phyloP scores from a whole-genome alignment of 2,113 vertebrate species.

The Neodontobutis hainanensis region DNA sequence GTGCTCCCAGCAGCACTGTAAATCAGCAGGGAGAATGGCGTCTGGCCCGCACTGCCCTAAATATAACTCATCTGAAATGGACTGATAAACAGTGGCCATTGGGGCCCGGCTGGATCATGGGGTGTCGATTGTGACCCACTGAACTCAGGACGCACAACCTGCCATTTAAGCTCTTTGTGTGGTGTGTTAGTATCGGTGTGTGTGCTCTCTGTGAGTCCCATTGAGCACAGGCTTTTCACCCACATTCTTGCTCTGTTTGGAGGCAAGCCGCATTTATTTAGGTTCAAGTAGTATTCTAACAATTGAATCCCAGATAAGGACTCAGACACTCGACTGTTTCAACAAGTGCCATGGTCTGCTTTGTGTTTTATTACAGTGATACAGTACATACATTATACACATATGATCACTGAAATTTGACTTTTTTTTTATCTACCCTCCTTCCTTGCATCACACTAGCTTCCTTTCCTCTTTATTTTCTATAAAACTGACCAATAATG shows the following conservation, averaged over 20 bases:
- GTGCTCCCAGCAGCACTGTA: conserved; percentile 72
- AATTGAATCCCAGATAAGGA: conserved; percentile 19
- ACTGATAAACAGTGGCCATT: conserved; percentile 75
- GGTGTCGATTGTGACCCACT: conserved; percentile 69
- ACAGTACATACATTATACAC: too few species aligned
- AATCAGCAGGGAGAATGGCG: conserved; percentile 78
- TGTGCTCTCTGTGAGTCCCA: conserved; percentile 19
- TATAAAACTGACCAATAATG: too few species aligned
- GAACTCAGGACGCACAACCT: conserved; percentile 70
- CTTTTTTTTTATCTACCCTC: too few species aligned
- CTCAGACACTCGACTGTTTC: conserved; percentile 8
- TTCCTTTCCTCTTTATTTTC: too few species aligned
- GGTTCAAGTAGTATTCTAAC: conserved; percentile 32
- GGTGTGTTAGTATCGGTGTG: conserved; percentile 29
- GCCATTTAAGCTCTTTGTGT: conserved; percentile 55
- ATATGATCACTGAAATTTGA: too few species aligned
- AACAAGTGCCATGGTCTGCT: conserved; percentile 1
- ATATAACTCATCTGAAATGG: conserved; percentile 79
- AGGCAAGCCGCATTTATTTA: conserved; percentile 28
- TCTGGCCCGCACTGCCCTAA: conserved; percentile 75
- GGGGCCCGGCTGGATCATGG: conserved; percentile 63
- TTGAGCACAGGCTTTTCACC: conserved; percentile 9
- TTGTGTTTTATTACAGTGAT: too few species aligned
- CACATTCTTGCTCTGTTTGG: conserved; percentile 16
- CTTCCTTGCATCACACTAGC: too few species aligned